Conservation (phyloP, 92 coral and sea anemone species). For the Zoanthus solanderi region DNA sequence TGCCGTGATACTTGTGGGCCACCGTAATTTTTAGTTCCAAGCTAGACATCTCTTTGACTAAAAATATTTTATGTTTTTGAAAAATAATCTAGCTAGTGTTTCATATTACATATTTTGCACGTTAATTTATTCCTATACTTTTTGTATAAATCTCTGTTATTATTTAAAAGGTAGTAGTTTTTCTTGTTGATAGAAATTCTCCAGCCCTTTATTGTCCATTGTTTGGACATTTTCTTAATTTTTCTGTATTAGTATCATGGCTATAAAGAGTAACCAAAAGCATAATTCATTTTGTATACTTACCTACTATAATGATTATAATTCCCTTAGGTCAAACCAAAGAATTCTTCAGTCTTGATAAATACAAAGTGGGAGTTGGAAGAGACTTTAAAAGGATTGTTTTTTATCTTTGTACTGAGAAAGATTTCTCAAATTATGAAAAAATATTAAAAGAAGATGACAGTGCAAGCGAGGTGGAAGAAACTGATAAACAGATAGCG, state of each 20-base stretch:
- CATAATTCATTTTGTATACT: not conserved
- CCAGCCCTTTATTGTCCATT: no score
- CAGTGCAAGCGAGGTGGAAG: not conserved
- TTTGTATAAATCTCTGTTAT: no score
- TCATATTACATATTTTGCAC: not conserved
- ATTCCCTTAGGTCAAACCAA: constrained; percentile 1
- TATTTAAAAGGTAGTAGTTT: no score
- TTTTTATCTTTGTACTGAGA: not conserved
- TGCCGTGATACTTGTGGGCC: no score
- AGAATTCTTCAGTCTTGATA: not conserved
- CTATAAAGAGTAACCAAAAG: not conserved
- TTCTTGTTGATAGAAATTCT: no score
- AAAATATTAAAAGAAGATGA: not conserved
- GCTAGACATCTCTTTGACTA: constrained; percentile 17
- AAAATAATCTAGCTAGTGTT: not conserved
- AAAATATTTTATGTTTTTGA: no score
- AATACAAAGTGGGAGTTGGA: not conserved
- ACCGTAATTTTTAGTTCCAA: no score
- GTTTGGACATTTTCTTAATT: no score
- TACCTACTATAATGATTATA: not conserved
- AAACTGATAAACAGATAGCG: not conserved
- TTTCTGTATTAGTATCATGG: not conserved
- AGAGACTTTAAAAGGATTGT: constrained; percentile 3
- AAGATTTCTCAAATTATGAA: constrained; percentile 13
- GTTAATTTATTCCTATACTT: no score